Evolutionary conservation across 1,140 invertebrate species (phyloP).

Genomic region (Drosophila malerkotliana): DNA sequence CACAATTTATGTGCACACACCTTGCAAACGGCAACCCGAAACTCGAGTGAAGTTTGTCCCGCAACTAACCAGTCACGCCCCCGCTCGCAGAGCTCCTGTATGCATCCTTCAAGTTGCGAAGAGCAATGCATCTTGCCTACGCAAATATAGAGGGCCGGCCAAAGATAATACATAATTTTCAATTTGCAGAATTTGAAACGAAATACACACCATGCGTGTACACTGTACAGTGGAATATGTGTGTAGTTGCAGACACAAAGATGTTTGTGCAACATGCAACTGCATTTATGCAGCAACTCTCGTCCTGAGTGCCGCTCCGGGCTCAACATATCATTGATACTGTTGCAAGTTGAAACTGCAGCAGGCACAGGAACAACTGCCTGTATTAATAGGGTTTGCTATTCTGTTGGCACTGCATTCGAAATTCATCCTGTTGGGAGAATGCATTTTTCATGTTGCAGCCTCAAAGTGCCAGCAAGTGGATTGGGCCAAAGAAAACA

Average conservation of each 20-base stretch:
- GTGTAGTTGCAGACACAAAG: conserved; percentile 11
- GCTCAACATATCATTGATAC: conserved; percentile 33
- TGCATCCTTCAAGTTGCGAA: conserved; percentile 1
- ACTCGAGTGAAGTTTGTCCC: conserved; percentile 48
- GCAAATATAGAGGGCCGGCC: conserved; percentile 63
- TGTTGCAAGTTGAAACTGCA: conserved; percentile 26
- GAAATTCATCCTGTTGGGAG: conserved; percentile 36
- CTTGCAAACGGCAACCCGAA: conserved; percentile 55
- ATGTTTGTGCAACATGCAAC: conserved; percentile 66
- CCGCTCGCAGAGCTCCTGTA: background rate
- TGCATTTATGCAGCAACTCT: conserved; percentile 74
- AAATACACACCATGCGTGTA: conserved; percentile 35
- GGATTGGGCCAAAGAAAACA: conserved; percentile 18
- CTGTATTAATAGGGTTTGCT: conserved; percentile 42
- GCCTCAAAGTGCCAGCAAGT: conserved; percentile 5
- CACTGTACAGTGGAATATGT: conserved; percentile 1
- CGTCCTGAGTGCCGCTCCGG: conserved; percentile 51
- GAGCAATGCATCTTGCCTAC: conserved; percentile 66
- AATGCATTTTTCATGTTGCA: conserved; percentile 70
- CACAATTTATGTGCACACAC: conserved; percentile 76
- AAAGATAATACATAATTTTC: conserved; percentile 80
- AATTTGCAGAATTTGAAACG: conserved; percentile 56
- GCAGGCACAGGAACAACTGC: conserved; percentile 12
- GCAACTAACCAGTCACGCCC: conserved; percentile 10
- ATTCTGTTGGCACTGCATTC: conserved; percentile 41